Percentiles rank a stretch among this genome's conserved stretches.
Evolutionary conservation across 2,888 invertebrate genomes (phyloP).

Genomic region (Drosophila affinis): DNA sequence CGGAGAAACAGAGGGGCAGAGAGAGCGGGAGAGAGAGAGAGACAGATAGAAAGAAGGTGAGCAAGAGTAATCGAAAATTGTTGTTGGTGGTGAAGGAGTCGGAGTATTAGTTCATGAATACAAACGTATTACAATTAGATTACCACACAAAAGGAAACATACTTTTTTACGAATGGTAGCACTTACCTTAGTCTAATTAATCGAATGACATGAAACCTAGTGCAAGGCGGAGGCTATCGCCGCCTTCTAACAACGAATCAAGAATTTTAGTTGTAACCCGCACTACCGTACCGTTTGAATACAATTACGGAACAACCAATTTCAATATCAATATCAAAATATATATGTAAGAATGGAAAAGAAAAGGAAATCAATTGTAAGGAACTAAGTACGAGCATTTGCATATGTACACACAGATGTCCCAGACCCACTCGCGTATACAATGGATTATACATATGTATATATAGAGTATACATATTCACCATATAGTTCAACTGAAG

Average conservation of each 20-base stretch:
- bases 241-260: constrained; percentile 59
- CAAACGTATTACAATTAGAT: constrained; percentile 59
- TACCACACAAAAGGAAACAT: constrained; percentile 54
- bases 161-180: constrained; percentile 51
- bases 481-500: constrained; percentile 4
- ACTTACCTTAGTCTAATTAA: constrained; percentile 69
- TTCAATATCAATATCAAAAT: constrained; percentile 21
- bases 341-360: constrained; percentile 27
- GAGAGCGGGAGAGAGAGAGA: constrained; percentile 1
- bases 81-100: constrained; percentile 31
- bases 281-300: constrained; percentile 45
- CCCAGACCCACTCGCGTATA: not conserved
- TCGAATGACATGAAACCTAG: constrained; percentile 55
- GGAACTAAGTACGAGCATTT: not conserved
- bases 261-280: constrained; percentile 47
- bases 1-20: not conserved
- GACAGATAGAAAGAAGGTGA: constrained; percentile 23
- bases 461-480: constrained; percentile 3
- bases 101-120: constrained; percentile 52
- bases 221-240: constrained; percentile 41
- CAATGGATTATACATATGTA: not conserved
- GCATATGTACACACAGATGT: not conserved
- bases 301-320: constrained; percentile 35
- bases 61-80: constrained; percentile 41
- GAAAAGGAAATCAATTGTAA: constrained; percentile 24